phyloP scores from a whole-genome alignment of 2,797 vertebrate species.

The Pseudochirops corinnae region DNA sequence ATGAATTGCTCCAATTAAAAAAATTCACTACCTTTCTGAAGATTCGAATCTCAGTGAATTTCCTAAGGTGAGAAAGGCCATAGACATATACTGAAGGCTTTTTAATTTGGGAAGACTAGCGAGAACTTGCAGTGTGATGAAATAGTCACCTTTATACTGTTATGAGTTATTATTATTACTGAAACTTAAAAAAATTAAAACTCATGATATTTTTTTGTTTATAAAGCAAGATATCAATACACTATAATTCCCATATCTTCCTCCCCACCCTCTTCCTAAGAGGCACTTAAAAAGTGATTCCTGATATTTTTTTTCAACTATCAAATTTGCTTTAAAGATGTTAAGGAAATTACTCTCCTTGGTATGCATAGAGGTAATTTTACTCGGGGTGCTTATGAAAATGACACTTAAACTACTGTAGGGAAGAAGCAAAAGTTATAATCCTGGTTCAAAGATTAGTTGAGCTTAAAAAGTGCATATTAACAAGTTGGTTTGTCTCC shows the following conservation, averaged over 20 bases:
- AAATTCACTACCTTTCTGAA: background rate
- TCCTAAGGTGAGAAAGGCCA: background rate
- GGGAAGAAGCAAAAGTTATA: background rate
- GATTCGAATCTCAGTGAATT: background rate
- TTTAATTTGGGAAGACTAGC: background rate
- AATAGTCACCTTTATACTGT: background rate
- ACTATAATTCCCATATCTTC: background rate
- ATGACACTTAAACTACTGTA: conserved; percentile 1
- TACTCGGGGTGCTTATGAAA: background rate
- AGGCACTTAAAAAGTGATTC: background rate
- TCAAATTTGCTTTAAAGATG: background rate
- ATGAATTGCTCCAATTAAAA: background rate
- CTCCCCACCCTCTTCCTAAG: background rate
- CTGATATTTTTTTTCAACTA: background rate
- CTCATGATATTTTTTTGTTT: background rate
- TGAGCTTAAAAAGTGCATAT: conserved; percentile 18
- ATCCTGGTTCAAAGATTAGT: background rate
- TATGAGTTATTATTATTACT: background rate
- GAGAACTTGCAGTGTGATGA: background rate
- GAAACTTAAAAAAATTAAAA: background rate
- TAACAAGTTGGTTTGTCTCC: background rate
- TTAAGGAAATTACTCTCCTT: background rate
- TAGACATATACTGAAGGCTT: background rate
- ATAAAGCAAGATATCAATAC: background rate
- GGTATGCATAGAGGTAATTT: background rate